Base-by-base conservation (phyloP, 2,797 vertebrate genomes). In the Scomberomorus guttatus region DNA sequence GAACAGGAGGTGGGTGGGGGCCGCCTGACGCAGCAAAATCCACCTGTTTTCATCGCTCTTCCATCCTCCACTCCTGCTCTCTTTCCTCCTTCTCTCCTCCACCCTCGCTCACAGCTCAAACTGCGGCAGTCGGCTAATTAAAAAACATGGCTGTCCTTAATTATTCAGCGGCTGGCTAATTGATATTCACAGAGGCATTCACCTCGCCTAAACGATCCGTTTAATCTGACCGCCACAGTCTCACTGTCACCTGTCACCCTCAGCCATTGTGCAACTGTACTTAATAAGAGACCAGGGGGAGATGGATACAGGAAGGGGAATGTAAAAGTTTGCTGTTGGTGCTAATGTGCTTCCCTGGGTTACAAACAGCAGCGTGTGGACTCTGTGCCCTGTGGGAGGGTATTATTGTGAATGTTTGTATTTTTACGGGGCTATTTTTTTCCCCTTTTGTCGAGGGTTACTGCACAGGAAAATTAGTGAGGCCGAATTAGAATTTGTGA, bases 81-180 rank as follows among this genome's bases (percentile, higher is more conserved):
- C 76, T 79, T 79, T 56, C 66, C 69, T 61, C 58, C 71, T 54
- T 61, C 20, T 42, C 44, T 66, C 63, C 61, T 42, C 37, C 65
- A n/a, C 65, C 74, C 75, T 55, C 55, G 50, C 74, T 82, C 86
- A 77, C 68, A 63, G 89, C 93, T 90, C 83, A 56, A 94, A 95
- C 90, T 95, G 92, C 93, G 86, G 87, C 90, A 86, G 94, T 94
- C 83, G 88, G 92, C 93, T 97, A 96, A 97, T 97, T 96, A 95
- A 95, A 94, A 95, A 95, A 92, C 95, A 93, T 86, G 89, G 88
- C 92, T 90, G 81, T 87, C 94, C 91, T 96, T 97, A 96, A 96
- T 97, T 97, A 96, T 96, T 96, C 96, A 95, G 90, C 94, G 91
- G 86, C 74, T 4, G 39, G 88, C 93, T 96, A 96, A 95, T 97